Percentiles rank a stretch among this genome's conserved stretches.
These are phyloP conservation scores for Auanema sp. DNA, from an alignment of 2,888 invertebrate genomes.

Conservation along the genomic window DNA sequence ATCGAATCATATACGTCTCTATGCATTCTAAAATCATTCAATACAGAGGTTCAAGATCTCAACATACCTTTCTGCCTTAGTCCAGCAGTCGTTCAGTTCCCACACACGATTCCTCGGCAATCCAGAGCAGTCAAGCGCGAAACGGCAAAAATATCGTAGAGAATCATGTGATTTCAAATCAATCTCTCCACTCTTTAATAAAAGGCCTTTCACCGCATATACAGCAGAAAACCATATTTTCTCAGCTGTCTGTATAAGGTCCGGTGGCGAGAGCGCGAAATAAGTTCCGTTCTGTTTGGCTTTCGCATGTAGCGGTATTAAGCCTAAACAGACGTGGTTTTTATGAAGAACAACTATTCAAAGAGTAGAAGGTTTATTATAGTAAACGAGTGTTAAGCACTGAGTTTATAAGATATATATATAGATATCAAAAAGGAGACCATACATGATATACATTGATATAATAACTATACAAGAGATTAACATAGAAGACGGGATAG, in stretches of 20 bases:
- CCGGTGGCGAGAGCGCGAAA: conserved; percentile 16
- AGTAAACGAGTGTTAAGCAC: no score
- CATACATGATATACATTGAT: no score
- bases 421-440: no score
- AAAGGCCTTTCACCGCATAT: conserved; percentile 21
- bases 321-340: no score
- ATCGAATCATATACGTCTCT: conserved; percentile 18
- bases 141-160: conserved; percentile 8
- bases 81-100: conserved; percentile 5
- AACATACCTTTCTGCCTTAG: conserved; percentile 23
- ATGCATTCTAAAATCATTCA: conserved; percentile 20
- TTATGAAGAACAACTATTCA: no score
- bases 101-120: not conserved
- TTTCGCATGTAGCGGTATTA: no score
- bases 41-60: conserved; percentile 19
- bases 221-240: conserved; percentile 24
- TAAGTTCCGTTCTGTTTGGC: no score
- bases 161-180: conserved; percentile 20
- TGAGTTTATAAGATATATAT: no score
- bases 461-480: no score
- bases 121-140: not conserved
- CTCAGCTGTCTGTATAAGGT: conserved; percentile 21
- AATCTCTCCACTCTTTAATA: conserved; percentile 14
- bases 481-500: no score
- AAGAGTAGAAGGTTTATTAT: no score